phyloP scores from a whole-genome alignment of 2,888 invertebrate species.

The Aphidoletes aphidimyza region DNA sequence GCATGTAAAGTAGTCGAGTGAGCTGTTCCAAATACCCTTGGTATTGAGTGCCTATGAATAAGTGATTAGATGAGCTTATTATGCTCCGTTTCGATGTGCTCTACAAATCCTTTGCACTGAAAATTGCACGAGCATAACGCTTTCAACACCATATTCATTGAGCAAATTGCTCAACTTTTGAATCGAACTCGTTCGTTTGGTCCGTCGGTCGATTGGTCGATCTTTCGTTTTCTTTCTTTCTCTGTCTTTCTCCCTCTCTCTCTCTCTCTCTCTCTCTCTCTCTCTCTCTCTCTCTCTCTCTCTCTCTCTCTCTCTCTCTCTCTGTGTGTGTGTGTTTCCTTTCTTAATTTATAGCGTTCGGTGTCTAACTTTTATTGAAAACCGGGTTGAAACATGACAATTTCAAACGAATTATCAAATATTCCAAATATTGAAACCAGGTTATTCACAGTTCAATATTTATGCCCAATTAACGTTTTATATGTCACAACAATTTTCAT shows the following conservation, averaged over 20 bases:
- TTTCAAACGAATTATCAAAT: slow-evolving; percentile 7
- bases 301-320: not conserved
- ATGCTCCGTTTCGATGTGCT: slow-evolving; percentile 18
- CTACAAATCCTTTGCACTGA: slow-evolving; percentile 28
- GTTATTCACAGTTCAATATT: slow-evolving; percentile 40
- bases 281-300: not conserved
- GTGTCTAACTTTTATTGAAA: too few relatives aligned
- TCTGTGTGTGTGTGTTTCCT: too few relatives aligned
- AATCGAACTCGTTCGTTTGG: too few relatives aligned
- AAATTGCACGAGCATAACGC: not conserved
- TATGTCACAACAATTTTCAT: slow-evolving; percentile 30
- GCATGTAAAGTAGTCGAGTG: not conserved
- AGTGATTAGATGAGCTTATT: slow-evolving; percentile 14
- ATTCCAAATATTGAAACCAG: slow-evolving; percentile 20
- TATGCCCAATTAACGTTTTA: not conserved
- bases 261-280: not conserved
- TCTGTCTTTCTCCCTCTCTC: not conserved
- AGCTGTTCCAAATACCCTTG: slow-evolving; percentile 14
- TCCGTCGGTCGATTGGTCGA: too few relatives aligned
- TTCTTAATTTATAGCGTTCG: not conserved
- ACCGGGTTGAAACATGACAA: not conserved
- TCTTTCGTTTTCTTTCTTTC: too few relatives aligned
- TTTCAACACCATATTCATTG: too few relatives aligned
- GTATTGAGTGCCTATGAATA: slow-evolving; percentile 49
- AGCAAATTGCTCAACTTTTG: too few relatives aligned